Evolutionary conservation across 1,140 invertebrate genomes (phyloP).

Genomic region (Helicoverpa zea): DNA sequence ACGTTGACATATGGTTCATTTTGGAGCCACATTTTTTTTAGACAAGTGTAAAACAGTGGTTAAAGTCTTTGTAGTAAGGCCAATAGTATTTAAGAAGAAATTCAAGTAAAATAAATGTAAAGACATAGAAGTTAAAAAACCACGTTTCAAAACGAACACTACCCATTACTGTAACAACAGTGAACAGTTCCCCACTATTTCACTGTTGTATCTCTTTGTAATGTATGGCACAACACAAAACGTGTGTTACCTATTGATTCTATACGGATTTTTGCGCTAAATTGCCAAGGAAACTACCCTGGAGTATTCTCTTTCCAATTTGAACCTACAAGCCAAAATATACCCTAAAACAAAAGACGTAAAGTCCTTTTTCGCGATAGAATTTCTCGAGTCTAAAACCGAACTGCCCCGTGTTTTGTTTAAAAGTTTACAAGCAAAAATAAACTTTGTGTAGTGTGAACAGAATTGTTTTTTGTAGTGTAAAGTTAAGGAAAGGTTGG

Average conservation of each 20-base stretch:
- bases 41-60: too few relatives aligned
- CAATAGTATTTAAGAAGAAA: too few relatives aligned
- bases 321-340: background rate
- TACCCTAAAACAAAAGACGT: background rate
- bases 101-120: too few relatives aligned
- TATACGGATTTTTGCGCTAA: background rate
- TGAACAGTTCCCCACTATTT: background rate
- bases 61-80: too few relatives aligned
- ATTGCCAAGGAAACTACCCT: background rate
- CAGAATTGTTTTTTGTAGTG: background rate
- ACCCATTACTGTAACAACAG: background rate
- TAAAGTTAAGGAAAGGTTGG: background rate
- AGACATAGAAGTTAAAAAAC: background rate
- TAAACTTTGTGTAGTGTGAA: background rate
- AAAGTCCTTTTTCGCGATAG: too few relatives aligned
- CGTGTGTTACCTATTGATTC: slow-evolving; percentile 17
- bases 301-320: background rate
- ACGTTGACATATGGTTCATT: too few relatives aligned
- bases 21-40: too few relatives aligned
- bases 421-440: background rate
- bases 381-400: too few relatives aligned
- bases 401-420: background rate
- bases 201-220: background rate
- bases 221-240: background rate
- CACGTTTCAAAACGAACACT: background rate